phyloP scores from a whole-genome alignment of 2,888 invertebrate genomes.

The Epinotia brunnichana region DNA sequence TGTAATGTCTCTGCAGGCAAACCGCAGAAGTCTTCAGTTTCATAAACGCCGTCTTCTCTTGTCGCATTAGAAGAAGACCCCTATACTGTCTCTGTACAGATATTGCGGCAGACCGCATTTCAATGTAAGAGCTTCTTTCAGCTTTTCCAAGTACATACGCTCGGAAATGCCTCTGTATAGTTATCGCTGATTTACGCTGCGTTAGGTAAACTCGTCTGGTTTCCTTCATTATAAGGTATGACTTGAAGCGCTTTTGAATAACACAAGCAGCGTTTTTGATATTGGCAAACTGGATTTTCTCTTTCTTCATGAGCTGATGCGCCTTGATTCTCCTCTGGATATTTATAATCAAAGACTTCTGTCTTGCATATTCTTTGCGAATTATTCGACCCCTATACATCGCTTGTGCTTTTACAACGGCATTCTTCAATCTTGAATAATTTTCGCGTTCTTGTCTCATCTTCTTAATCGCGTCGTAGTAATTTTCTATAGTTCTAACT shows the following conservation, averaged over 20 bases:
- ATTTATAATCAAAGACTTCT: slow-evolving; percentile 61
- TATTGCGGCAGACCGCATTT: slow-evolving; percentile 55
- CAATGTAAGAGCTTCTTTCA: slow-evolving; percentile 49
- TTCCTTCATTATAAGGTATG: slow-evolving; percentile 62
- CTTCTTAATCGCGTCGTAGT: slow-evolving; percentile 61
- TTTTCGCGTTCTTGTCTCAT: slow-evolving; percentile 65
- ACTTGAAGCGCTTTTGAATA: slow-evolving; percentile 80
- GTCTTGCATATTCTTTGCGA: slow-evolving; percentile 64
- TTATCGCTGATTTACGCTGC: slow-evolving; percentile 58
- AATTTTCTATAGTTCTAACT: slow-evolving; percentile 57
- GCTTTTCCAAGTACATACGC: slow-evolving; percentile 51
- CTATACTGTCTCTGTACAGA: slow-evolving; percentile 71
- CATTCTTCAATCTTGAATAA: slow-evolving; percentile 61
- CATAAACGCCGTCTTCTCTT: slow-evolving; percentile 56
- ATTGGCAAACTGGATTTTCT: slow-evolving; percentile 65
- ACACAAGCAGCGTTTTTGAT: slow-evolving; percentile 66
- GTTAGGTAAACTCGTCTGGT: slow-evolving; percentile 55
- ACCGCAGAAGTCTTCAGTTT: slow-evolving; percentile 56
- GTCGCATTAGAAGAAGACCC: slow-evolving; percentile 65
- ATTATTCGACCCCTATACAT: slow-evolving; percentile 72
- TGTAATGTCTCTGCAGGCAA: slow-evolving; percentile 67
- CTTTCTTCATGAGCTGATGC: slow-evolving; percentile 63
- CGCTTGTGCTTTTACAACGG: slow-evolving; percentile 75
- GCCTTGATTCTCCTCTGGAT: slow-evolving; percentile 82
- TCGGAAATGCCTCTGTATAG: slow-evolving; percentile 59